Evolutionary conservation across 2,113 vertebrate species (phyloP).

Genomic region (Acrocephalus kingi): DNA sequence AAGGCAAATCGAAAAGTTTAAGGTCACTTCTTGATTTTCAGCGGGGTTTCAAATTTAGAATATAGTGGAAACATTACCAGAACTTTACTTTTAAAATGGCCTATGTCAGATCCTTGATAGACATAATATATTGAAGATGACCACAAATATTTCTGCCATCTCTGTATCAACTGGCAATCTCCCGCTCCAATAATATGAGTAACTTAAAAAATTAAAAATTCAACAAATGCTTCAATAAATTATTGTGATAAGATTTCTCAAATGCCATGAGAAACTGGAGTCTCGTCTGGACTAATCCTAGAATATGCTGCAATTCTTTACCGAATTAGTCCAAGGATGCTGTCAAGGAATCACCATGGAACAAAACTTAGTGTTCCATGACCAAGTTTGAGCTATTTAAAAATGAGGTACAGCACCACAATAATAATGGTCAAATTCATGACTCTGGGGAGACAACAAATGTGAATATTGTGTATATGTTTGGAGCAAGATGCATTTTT

Average conservation of each 20-base stretch:
- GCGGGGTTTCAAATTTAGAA: not conserved
- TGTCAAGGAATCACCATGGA: not conserved
- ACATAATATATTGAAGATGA: not conserved
- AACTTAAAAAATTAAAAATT: not conserved
- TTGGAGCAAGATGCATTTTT: not conserved
- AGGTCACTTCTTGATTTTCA: not conserved
- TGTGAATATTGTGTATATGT: not conserved
- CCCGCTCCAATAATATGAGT: not conserved
- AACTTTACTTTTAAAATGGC: not conserved
- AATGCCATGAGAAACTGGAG: not conserved
- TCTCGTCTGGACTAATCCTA: not conserved
- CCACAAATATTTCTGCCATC: not conserved
- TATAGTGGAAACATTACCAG: not conserved
- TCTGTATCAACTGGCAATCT: not conserved
- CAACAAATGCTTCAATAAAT: not conserved
- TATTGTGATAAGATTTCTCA: not conserved
- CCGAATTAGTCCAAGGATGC: not conserved
- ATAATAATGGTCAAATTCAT: not conserved
- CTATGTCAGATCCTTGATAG: not conserved
- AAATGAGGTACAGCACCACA: not conserved
- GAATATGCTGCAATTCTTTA: not conserved
- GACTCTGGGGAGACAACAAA: not conserved
- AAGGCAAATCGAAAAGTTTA: not conserved
- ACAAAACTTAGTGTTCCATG: not conserved
- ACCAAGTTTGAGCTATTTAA: not conserved